Percentiles rank a stretch among this genome's conserved stretches.
These are phyloP conservation scores for Epizoanthus stellaris DNA, from an alignment of 92 coral and sea anemone species.

Conservation along the genomic window DNA sequence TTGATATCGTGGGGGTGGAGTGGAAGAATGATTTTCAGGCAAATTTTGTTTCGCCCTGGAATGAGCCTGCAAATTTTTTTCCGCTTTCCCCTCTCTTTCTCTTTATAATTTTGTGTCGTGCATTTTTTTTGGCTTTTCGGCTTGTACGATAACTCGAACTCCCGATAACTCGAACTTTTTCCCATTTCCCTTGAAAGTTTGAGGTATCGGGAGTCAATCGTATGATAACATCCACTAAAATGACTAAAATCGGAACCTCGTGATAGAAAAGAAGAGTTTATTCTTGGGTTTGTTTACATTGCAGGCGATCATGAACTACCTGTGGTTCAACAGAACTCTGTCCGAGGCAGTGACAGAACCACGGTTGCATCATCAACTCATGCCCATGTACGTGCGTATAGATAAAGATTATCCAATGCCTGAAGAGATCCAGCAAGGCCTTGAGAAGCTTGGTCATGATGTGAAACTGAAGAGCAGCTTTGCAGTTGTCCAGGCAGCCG, in stretches of 20 bases:
- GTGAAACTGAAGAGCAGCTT: conserved; percentile 32
- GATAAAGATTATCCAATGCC: conserved; percentile 60
- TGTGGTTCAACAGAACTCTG: conserved; percentile 77
- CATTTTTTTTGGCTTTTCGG: no score
- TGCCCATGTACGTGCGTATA: conserved; percentile 73
- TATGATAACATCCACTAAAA: neutral
- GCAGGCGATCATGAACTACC: conserved; percentile 75
- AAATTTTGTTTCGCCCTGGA: no score
- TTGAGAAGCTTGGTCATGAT: conserved; percentile 64
- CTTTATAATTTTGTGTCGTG: no score
- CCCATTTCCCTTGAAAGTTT: no score
- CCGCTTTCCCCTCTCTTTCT: no score
- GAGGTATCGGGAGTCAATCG: no score
- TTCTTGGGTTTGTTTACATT: neutral
- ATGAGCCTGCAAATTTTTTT: no score
- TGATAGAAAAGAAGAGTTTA: neutral
- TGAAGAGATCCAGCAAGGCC: conserved; percentile 56
- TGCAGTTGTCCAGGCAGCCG: conserved; percentile 75
- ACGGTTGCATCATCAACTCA: conserved; percentile 75
- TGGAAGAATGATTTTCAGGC: no score
- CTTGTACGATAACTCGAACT: no score
- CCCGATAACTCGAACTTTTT: no score
- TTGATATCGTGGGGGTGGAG: no score
- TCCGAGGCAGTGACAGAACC: conserved; percentile 71
- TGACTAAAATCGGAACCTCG: no score